A percentile compares a stretch with the other conserved stretches of the same genome.
These are phyloP conservation scores for Agrochola macilenta DNA, from an alignment of 2,888 invertebrate species.

Conservation along the genomic window DNA sequence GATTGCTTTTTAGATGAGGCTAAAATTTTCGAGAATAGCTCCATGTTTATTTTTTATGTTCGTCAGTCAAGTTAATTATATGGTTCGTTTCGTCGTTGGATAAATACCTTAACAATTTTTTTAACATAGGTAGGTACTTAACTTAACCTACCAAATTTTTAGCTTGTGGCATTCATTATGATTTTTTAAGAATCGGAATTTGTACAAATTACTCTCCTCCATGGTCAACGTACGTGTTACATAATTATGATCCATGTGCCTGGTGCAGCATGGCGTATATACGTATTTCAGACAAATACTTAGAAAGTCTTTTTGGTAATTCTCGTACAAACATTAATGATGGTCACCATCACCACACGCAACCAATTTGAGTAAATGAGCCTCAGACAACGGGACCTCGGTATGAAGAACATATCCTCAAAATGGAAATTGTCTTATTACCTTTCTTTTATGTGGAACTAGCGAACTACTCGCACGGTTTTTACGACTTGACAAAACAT, in stretches of 20 bases:
- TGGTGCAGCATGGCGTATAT: no score
- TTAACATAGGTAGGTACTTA: no score
- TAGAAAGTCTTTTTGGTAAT: not conserved
- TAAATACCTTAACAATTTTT: no score
- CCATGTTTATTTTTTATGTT: not conserved
- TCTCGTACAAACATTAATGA: not conserved
- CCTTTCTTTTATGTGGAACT: no score
- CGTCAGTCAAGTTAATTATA: not conserved
- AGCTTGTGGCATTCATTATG: no score
- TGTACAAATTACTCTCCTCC: not conserved
- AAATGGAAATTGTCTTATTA: no score
- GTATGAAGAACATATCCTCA: no score
- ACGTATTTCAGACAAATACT: not conserved
- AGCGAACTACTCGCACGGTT: no score
- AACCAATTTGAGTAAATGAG: not conserved
- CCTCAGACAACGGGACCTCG: not conserved
- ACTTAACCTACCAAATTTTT: not conserved
- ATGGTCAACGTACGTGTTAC: slow-evolving; percentile 1
- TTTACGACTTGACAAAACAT: no score
- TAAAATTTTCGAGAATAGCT: not conserved
- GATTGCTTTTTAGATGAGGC: not conserved
- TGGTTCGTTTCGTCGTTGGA: not conserved
- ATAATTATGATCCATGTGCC: not conserved
- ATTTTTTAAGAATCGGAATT: not conserved
- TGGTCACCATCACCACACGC: slow-evolving; percentile 3